Evolutionary conservation across 2,888 invertebrate genomes (phyloP).

Genomic region (Apamea monoglypha): DNA sequence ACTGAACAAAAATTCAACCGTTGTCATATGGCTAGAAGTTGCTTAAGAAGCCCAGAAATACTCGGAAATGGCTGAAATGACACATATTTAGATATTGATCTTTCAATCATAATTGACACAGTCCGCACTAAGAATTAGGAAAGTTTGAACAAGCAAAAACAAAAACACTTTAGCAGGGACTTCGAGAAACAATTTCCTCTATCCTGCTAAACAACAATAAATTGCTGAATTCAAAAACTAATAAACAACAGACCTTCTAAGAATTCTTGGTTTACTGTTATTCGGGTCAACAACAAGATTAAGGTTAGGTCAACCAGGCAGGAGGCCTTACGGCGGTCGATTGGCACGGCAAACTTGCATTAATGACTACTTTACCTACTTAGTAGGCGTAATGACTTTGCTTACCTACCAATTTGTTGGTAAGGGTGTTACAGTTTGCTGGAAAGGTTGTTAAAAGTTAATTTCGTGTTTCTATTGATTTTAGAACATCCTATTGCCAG

Average conservation of each 20-base stretch:
- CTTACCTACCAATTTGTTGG: constrained; percentile 53
- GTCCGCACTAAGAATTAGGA: background rate
- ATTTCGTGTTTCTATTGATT: constrained; percentile 8
- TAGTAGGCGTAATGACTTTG: constrained; percentile 65
- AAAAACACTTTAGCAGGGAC: constrained; percentile 3
- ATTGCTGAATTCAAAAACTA: constrained; percentile 39
- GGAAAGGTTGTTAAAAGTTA: constrained; percentile 28
- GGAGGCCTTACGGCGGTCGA: constrained; percentile 68
- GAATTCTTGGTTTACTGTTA: constrained; percentile 45
- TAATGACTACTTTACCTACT: constrained; percentile 76
- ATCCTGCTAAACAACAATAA: constrained; percentile 28
- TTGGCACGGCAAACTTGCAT: constrained; percentile 87
- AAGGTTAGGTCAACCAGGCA: constrained; percentile 73
- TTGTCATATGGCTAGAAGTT: background rate
- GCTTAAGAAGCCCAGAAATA: background rate
- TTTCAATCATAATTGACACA: background rate
- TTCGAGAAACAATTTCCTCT: constrained; percentile 31
- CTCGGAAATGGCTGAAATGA: background rate
- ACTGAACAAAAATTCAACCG: background rate
- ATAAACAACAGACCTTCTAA: constrained; percentile 53
- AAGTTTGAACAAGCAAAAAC: constrained; percentile 26
- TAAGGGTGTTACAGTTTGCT: constrained; percentile 38
- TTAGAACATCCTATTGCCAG: background rate
- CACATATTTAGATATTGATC: background rate
- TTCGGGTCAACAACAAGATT: constrained; percentile 75